Evolutionary conservation across 2,797 vertebrate genomes (phyloP).

Genomic region (Poeciliopsis infans): DNA sequence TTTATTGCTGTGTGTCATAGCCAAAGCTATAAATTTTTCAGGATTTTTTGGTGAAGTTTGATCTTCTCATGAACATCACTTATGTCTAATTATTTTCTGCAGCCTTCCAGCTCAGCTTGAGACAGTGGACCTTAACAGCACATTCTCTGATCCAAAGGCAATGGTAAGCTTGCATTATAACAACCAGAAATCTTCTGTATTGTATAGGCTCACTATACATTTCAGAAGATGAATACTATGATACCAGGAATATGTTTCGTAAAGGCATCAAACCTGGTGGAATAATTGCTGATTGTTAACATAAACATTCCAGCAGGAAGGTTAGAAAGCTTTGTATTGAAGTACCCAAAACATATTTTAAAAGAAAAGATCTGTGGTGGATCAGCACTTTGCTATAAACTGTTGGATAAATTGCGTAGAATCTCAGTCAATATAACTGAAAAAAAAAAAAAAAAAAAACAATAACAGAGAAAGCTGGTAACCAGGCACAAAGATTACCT

Average conservation of each 20-base stretch:
- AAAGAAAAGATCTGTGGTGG: neutral
- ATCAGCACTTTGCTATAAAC: neutral
- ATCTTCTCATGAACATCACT: neutral
- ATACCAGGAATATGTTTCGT: neutral
- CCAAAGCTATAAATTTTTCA: neutral
- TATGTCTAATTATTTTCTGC: conserved; percentile 34
- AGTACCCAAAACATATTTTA: neutral
- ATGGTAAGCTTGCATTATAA: conserved; percentile 83
- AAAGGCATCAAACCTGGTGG: neutral
- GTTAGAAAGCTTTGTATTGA: neutral
- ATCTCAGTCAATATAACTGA: neutral
- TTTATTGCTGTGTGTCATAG: neutral
- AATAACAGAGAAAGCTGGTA: neutral
- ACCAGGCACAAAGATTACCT: neutral
- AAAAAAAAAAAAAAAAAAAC: neutral
- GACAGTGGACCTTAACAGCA: conserved; percentile 89
- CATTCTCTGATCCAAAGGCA: conserved; percentile 89
- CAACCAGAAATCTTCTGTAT: neutral
- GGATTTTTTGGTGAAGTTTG: neutral
- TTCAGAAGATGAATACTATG: too few relatives aligned
- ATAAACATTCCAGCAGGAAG: neutral
- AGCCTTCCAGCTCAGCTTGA: conserved; percentile 88
- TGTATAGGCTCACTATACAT: neutral
- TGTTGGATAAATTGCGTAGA: neutral
- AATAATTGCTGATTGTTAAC: neutral